Base-by-base conservation (phyloP, 2,888 invertebrate species). In the Pemphredon lugubris region DNA sequence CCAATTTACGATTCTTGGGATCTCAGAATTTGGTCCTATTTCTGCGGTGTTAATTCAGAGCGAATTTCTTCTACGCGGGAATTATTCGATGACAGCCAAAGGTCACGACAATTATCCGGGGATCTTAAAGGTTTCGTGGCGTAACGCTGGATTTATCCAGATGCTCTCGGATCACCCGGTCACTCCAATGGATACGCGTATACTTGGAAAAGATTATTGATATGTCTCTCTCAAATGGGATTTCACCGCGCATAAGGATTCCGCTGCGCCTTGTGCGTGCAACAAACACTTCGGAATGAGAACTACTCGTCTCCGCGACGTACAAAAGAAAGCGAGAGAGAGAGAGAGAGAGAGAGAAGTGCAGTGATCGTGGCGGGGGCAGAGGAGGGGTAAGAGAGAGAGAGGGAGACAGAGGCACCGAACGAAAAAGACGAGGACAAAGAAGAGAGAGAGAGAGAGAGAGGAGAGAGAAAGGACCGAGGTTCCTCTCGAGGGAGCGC, bases 401-500 rank as follows among this genome's bases (percentile, higher is more conserved):
- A 39, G 65, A 61, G 53, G 53, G 50, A 50, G 16, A 40, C 47
- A 7, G 23, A 32, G 7, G 26, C 26, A 7, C 26, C 4, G 26
- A 26, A 47, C 23, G 58, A 34, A 23, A 14, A 55, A 47, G 44
- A 47, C 2, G 42, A 48, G 51, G 32, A 50, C 14, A 65, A 54
- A 32, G 39, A 40, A 50, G 47, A 32, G 40, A 32, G 40, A 48
- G 34, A 32, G 32, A 21, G 61, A 57, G 40, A 32, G 58, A 39
- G 64, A 58, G 32, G 40, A 50, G 51, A 44, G 55, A 20, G 45
- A 32, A 57, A 48, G 40, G 74, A 63, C 55, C 47, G 64, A 73
- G 58, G 70, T 60, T 57, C 40, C 37, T 60, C 30, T 40, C 44
- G 44, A 64, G 71, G 74, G 66, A 77, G 74, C 48, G 68, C 42